Evolutionary conservation across 2,797 vertebrate species (phyloP).

Genomic region (Anabacerthia variegaticeps): DNA sequence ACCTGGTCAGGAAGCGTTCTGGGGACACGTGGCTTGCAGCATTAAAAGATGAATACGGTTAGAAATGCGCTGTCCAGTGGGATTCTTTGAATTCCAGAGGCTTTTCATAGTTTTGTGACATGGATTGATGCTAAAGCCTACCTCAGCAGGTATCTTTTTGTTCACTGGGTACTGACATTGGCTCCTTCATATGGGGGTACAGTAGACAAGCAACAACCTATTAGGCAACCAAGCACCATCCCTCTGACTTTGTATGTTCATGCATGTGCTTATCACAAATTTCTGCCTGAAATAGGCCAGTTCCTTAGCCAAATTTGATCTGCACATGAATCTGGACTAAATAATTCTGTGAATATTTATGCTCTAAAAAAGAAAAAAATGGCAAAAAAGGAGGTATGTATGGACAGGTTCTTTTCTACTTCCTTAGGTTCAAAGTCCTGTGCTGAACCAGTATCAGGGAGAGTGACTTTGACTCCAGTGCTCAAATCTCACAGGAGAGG

Average conservation of each 20-base stretch:
- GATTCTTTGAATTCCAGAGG: not conserved
- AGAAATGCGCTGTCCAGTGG: not conserved
- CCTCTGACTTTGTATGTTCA: not conserved
- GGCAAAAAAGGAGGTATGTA: not conserved
- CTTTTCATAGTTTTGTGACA: not conserved
- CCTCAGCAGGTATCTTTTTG: not conserved
- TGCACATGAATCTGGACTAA: not conserved
- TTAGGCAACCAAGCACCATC: not conserved
- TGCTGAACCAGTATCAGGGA: not conserved
- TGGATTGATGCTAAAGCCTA: not conserved
- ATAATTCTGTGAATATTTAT: not conserved
- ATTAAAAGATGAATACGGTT: not conserved
- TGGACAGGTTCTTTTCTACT: not conserved
- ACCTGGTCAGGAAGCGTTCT: not conserved
- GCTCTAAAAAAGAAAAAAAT: not conserved
- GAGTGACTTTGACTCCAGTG: not conserved
- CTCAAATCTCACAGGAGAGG: not conserved
- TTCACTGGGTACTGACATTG: not conserved
- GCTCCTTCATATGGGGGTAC: not conserved
- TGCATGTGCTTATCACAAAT: not conserved
- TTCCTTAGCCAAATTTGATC: not conserved
- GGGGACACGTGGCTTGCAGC: not conserved
- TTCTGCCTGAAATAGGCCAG: not conserved
- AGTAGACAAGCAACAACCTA: not conserved
- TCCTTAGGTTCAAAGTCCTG: not conserved